These are phyloP conservation scores for Linepithema humile DNA, from an alignment of 1,140 invertebrate genomes.

Conservation along the genomic window DNA sequence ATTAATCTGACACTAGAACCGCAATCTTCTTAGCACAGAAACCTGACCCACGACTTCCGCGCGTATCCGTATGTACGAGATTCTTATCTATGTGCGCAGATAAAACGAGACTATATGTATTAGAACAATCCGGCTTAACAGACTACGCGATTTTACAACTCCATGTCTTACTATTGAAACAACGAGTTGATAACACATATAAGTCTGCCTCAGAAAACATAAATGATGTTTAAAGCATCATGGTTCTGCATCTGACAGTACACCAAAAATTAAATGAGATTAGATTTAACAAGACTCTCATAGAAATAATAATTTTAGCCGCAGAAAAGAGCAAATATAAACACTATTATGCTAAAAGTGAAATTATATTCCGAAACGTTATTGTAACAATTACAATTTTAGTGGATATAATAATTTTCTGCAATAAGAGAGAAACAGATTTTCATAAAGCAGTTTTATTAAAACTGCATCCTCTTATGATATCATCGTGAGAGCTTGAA, in stretches of 20 bases:
- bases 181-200: background rate
- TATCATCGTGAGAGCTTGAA: background rate
- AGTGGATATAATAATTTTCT: too few relatives aligned
- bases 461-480: background rate
- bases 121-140: background rate
- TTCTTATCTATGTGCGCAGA: background rate
- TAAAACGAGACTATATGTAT: background rate
- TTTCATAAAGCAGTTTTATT: background rate
- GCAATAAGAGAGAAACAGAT: background rate
- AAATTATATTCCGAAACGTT: too few relatives aligned
- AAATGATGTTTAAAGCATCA: background rate
- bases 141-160: background rate
- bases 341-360: too few relatives aligned
- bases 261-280: too few relatives aligned
- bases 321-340: too few relatives aligned
- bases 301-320: too few relatives aligned
- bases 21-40: conserved; percentile 52
- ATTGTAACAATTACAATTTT: too few relatives aligned
- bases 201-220: background rate
- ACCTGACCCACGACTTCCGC: conserved; percentile 12
- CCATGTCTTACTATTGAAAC: background rate
- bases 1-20: conserved; percentile 44
- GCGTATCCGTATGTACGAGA: background rate
- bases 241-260: too few relatives aligned
- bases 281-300: too few relatives aligned